phyloP scores from a whole-genome alignment of 2,888 invertebrate genomes.

The Gibbula magus region DNA sequence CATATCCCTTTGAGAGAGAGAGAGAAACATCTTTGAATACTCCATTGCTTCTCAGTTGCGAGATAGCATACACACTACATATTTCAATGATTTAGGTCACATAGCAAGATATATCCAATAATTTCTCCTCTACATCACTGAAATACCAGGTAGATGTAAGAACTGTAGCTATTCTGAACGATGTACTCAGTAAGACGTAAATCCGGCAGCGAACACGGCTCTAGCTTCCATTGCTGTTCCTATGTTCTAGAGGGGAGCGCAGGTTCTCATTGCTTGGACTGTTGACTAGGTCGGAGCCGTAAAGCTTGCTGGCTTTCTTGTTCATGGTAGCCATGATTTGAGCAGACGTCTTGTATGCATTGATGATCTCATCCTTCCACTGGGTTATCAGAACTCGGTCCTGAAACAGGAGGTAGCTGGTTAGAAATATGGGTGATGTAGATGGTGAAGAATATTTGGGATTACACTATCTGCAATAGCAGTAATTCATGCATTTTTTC shows the following conservation, averaged over 20 bases:
- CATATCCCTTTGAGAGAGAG: neutral
- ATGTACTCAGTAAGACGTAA: neutral
- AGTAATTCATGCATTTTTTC: no score
- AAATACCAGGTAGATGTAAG: neutral
- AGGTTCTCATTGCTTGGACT: constrained; percentile 64
- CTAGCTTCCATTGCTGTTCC: constrained; percentile 68
- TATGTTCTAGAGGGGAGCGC: constrained; percentile 68
- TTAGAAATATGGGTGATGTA: no score
- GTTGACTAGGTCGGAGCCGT: constrained; percentile 83
- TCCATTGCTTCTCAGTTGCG: no score
- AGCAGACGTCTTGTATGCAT: constrained; percentile 95
- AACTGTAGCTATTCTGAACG: neutral
- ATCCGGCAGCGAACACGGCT: neutral
- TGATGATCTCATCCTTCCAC: constrained; percentile 95
- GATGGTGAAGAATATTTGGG: no score
- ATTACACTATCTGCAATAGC: no score
- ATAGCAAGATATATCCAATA: constrained; percentile 5
- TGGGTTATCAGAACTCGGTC: constrained; percentile 98
- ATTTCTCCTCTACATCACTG: constrained; percentile 1
- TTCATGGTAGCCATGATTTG: constrained; percentile 98
- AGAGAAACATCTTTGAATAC: neutral
- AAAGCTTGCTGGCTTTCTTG: constrained; percentile 98
- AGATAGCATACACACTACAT: neutral
- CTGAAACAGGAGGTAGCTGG: constrained; percentile 66
- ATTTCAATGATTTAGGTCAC: neutral